These are phyloP conservation scores for Euphydryas editha DNA, from an alignment of 2,888 invertebrate species.

Conservation along the genomic window DNA sequence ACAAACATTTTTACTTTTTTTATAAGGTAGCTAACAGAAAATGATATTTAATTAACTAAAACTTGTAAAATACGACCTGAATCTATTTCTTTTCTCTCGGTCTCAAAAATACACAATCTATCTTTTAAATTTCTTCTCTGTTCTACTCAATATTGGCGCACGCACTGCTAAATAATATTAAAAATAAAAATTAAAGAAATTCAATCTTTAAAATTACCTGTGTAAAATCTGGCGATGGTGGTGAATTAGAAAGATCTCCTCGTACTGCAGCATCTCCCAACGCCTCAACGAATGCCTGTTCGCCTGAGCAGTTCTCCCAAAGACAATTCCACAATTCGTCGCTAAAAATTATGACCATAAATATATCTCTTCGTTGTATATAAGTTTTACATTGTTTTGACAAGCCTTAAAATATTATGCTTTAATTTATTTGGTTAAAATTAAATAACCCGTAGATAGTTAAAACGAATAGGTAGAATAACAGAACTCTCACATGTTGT, in stretches of 20 bases:
- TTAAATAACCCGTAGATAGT: too few species aligned
- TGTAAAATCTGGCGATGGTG: slow-evolving; percentile 83
- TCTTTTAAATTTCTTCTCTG: too few species aligned
- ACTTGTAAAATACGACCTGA: too few species aligned
- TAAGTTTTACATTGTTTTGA: not conserved
- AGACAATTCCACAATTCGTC: slow-evolving; percentile 70
- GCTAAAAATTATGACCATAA: slow-evolving; percentile 49
- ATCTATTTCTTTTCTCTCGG: too few species aligned
- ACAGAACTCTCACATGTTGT: not conserved
- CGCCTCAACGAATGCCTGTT: slow-evolving; percentile 84
- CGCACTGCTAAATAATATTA: too few species aligned
- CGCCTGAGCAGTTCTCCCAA: slow-evolving; percentile 77
- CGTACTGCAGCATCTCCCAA: slow-evolving; percentile 87
- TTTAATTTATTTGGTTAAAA: too few species aligned
- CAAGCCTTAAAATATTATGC: not conserved
- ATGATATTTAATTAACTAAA: too few species aligned
- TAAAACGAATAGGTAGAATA: too few species aligned
- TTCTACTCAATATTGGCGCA: too few species aligned
- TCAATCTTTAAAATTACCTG: slow-evolving; percentile 63
- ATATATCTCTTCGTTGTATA: not conserved
- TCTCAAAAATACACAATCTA: too few species aligned
- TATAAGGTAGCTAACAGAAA: too few species aligned
- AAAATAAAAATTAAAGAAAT: not conserved
- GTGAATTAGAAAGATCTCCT: slow-evolving; percentile 81
- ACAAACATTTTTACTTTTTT: too few species aligned